Base-by-base conservation (phyloP, 2,888 invertebrate species). In the Cataglyphis rosenhaueri region DNA sequence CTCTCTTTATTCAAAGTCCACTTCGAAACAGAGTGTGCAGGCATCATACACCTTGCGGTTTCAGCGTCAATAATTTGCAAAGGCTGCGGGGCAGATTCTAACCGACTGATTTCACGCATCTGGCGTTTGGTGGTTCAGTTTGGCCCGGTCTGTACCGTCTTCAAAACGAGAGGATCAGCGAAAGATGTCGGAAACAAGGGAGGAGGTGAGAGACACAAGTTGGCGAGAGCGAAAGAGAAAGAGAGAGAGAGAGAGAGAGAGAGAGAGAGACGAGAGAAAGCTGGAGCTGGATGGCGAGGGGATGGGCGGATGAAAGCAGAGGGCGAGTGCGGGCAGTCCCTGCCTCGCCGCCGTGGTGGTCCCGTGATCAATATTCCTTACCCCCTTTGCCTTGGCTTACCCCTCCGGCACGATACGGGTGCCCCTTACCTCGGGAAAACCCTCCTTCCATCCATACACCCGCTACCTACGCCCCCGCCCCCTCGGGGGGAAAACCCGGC, bases 301-400 rank as follows among this genome's bases (percentile, higher is more conserved):
- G 79, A 78, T 64, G 66, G 71, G 55, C 66, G 59, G 85, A 81
- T 75, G 79, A 75, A 73, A 82, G 76, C 79, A 68, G 86, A 83
- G 65, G 84, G 87, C 84, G 91, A 88, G 90, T 87, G 89, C 88
- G 93, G 92, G 87, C 92, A 93, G 92, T 92, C 89, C 88, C 89
- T 88, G 89, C 91, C 85, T 89, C 86, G 90, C 87, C 87, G 87
- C 73, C 87, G 89, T 88, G 88, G 89, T 92, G 91, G 92, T 92
- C 92, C 91, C 92, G 93, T 94, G 94, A 94, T 94, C 94, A 94
- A 94, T 94, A 94, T 94, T 94, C 94, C 94, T 94, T 94, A 94
- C 93, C 94, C 94, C 94, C 93, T 94, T 94, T 92, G 93, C 93
- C 93, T 94, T 93, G 92, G 91, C 92, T 92, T 91, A 90, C 92